phyloP scores from a whole-genome alignment of 2,113 vertebrate genomes.

The Eidolon helvum region DNA sequence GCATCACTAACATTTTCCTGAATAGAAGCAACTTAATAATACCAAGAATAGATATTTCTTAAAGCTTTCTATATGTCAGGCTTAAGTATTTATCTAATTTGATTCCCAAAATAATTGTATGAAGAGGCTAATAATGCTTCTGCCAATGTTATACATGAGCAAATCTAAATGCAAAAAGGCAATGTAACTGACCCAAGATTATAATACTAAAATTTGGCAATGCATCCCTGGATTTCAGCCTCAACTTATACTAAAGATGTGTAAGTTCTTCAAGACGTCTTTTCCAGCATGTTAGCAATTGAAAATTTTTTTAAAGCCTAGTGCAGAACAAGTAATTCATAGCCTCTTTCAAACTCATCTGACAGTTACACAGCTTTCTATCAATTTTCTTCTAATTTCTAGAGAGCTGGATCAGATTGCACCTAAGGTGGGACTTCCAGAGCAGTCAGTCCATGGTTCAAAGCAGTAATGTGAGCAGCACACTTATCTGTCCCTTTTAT shows the following conservation, averaged over 20 bases:
- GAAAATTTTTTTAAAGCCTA: neutral
- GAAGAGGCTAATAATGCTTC: neutral
- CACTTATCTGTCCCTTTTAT: neutral
- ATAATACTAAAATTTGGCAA: neutral
- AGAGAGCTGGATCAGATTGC: neutral
- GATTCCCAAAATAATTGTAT: slow-evolving; percentile 4
- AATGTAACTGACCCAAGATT: slow-evolving; percentile 49
- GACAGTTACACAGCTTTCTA: neutral
- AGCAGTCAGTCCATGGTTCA: neutral
- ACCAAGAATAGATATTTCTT: neutral
- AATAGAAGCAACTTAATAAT: neutral
- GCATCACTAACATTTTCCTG: neutral
- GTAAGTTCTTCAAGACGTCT: neutral
- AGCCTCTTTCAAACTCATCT: neutral
- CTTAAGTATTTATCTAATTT: neutral
- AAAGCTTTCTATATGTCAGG: neutral
- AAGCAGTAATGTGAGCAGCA: neutral
- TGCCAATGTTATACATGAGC: neutral
- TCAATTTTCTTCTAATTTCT: slow-evolving; percentile 10
- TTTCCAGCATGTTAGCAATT: neutral
- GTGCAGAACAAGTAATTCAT: neutral
- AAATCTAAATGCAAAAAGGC: neutral
- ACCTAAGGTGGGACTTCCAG: neutral
- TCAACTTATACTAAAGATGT: neutral
- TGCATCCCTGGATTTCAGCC: neutral